phyloP scores from a whole-genome alignment of 1,140 invertebrate species.

The Acromyrmex charruanus region DNA sequence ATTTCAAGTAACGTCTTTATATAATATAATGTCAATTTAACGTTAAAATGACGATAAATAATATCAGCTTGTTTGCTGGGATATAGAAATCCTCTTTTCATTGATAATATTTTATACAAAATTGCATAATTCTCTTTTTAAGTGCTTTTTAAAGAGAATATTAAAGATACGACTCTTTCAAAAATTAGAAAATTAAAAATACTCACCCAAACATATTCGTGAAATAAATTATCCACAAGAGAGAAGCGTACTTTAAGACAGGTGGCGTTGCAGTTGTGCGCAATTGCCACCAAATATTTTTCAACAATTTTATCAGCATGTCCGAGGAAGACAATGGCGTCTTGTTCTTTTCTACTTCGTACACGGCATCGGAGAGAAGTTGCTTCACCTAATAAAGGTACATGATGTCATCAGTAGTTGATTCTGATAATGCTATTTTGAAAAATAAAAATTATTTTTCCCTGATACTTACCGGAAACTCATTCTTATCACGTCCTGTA shows the following conservation, averaged over 20 bases:
- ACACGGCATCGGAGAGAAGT: constrained; percentile 52
- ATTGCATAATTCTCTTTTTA: background rate
- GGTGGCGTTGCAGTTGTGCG: constrained; percentile 86
- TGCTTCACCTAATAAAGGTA: constrained; percentile 62
- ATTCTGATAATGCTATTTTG: background rate
- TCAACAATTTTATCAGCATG: constrained; percentile 79
- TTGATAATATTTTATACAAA: background rate
- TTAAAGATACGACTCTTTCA: background rate
- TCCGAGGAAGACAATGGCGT: background rate
- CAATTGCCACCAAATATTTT: constrained; percentile 87
- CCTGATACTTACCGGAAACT: constrained; percentile 79
- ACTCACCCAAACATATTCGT: constrained; percentile 91
- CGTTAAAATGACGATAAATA: too few species aligned
- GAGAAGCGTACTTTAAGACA: constrained; percentile 86
- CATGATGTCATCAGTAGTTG: background rate
- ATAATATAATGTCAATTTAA: too few species aligned
- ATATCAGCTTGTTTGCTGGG: too few species aligned
- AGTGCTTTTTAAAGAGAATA: background rate
- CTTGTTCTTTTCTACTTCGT: constrained; percentile 11
- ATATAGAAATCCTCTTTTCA: background rate
- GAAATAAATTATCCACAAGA: constrained; percentile 88
- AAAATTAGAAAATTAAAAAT: background rate
- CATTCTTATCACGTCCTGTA: constrained; percentile 82
- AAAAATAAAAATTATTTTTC: background rate
- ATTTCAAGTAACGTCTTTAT: too few species aligned